Percentiles rank a stretch among this genome's conserved stretches.
These are phyloP conservation scores for Xiphophorus maculatus DNA, from an alignment of 2,113 vertebrate genomes.

Conservation along the genomic window DNA sequence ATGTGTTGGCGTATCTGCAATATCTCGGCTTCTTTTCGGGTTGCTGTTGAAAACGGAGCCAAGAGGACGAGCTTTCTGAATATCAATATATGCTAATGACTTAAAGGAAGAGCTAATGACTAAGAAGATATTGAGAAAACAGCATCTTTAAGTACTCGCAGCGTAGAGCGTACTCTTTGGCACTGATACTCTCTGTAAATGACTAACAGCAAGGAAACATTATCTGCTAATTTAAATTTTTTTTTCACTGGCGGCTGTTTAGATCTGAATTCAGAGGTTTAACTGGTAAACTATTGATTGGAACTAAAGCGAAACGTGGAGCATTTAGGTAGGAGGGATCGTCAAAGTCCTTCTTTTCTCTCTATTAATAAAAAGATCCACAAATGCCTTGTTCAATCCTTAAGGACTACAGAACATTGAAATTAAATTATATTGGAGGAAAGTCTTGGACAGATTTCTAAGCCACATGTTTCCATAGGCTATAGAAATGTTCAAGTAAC, in stretches of 20 bases:
- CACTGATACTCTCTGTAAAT: conserved; percentile 22
- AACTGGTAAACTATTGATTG: conserved; percentile 14
- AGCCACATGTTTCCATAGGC: not conserved
- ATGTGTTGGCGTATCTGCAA: conserved; percentile 13
- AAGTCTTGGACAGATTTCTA: not conserved
- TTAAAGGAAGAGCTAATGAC: conserved; percentile 26
- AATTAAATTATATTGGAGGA: not conserved
- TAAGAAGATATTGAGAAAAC: conserved; percentile 37
- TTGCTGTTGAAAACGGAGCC: conserved; percentile 16
- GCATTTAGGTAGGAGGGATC: not conserved
- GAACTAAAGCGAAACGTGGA: conserved; percentile 1
- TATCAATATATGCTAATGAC: conserved; percentile 38
- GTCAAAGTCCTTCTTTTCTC: not conserved
- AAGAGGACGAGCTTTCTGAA: conserved; percentile 33
- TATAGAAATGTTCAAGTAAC: not conserved
- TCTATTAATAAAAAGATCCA: not conserved
- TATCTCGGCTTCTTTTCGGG: not conserved
- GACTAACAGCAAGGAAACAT: conserved; percentile 32
- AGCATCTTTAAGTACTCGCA: conserved; percentile 22
- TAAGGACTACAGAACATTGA: not conserved
- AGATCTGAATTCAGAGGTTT: conserved; percentile 12
- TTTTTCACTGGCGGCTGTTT: conserved; percentile 14
- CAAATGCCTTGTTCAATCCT: not conserved
- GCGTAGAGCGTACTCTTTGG: conserved; percentile 14
- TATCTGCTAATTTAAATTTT: conserved; percentile 18